These are phyloP conservation scores for Xerus rutilus DNA, from an alignment of 2,797 vertebrate genomes.

Conservation along the genomic window DNA sequence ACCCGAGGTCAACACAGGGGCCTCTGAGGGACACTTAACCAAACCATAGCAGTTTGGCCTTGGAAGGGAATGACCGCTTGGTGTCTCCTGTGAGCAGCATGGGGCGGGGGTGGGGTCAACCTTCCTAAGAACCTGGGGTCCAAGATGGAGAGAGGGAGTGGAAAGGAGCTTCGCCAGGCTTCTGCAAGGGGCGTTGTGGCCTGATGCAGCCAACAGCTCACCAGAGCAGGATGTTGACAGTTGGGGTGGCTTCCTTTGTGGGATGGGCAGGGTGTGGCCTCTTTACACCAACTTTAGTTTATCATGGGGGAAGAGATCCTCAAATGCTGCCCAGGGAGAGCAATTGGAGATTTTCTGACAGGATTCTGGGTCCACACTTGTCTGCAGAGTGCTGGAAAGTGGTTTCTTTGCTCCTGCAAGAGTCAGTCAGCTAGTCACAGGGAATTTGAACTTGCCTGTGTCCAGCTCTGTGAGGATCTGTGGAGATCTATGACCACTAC, in stretches of 20 bases:
- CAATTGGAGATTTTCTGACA: rapidly evolving
- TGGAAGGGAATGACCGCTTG: not conserved
- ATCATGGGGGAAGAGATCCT: not conserved
- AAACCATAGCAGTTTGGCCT: not conserved
- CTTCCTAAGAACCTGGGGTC: not conserved
- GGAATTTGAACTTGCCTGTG: not conserved
- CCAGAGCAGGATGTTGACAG: slow-evolving; percentile 28
- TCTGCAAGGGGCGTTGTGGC: not conserved
- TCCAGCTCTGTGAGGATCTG: too few species aligned
- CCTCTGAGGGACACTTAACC: not conserved
- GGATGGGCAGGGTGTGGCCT: not conserved
- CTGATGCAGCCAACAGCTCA: not conserved
- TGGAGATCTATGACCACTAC: not conserved
- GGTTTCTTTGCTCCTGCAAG: not conserved
- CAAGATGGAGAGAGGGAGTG: not conserved
- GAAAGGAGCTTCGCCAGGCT: not conserved
- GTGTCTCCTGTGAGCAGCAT: not conserved
- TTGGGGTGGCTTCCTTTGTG: slow-evolving; percentile 47
- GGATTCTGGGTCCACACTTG: not conserved
- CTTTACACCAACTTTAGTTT: not conserved
- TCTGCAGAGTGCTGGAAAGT: not conserved
- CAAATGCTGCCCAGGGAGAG: not conserved
- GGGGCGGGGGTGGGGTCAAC: too few species aligned
- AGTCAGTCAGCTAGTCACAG: not conserved
- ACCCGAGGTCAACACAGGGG: not conserved